Base-by-base conservation (phyloP, 1,140 invertebrate species). In the Ladona fulva region DNA sequence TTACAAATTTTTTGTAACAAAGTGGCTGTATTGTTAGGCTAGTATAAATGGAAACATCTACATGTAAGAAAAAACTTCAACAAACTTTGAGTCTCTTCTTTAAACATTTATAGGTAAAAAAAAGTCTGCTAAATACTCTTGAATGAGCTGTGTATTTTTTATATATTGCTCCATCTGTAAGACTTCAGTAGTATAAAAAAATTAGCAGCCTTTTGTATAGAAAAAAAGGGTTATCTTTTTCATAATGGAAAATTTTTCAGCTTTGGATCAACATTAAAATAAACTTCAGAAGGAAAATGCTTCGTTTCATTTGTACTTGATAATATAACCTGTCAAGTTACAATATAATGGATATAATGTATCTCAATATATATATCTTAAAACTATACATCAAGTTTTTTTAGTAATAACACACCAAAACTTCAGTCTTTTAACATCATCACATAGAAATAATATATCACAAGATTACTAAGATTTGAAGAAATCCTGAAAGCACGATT, bases 321-420 rank as follows among this genome's bases (percentile, higher is more conserved):
- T 66, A 66, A 66, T 66, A 66, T 66, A 66, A 66, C 52, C 52
- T 66, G 52, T 66, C 52, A 66, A 66, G 52, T 66, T 66, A 66
- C 52, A 66, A 66, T 16, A 66, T 66, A 66, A 66, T 66, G 52
- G 52, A 66, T 66, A 66, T 66, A 66, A 66, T 66, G 52, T 66
- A 66, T 66, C 52, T 66, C 52, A 66, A 66, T 66, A 66, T 66
- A 66, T 66, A 66, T 66, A 66, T 66, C 52, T 66, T 66, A 66
- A 66, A 66, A 66, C 52, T 66, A 66, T 66, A 66, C 52, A 66
- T 66, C 52, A 66, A 66, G 52, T 66, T 66, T 66, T 66, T 66
- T 66, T 66, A 66, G 52, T 66, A 66, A 66, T 66, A 66, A 66
- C 52, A 66, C 52, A 66, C 52, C 52, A 66, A 66, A 66, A 66